phyloP scores from a whole-genome alignment of 2,888 invertebrate species.

The Himalopsyche tibetana region DNA sequence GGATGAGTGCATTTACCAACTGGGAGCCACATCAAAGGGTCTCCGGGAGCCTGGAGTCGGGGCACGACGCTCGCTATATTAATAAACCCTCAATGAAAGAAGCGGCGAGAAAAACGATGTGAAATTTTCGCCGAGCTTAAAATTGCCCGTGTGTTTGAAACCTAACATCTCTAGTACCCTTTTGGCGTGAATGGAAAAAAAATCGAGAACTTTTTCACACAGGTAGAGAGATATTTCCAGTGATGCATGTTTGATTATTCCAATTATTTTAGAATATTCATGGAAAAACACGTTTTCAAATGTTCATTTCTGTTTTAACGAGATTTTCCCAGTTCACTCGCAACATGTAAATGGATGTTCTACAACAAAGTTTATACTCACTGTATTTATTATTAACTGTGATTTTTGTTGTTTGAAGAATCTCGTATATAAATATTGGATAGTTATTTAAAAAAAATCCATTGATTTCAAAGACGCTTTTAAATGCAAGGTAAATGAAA shows the following conservation, averaged over 20 bases:
- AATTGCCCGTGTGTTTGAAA: conserved; percentile 22
- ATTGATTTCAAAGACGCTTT: too few relatives aligned
- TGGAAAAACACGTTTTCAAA: neutral
- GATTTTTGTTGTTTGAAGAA: neutral
- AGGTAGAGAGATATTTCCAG: neutral
- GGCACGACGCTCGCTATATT: conserved; percentile 10
- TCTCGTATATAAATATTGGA: too few relatives aligned
- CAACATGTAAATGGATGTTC: too few relatives aligned
- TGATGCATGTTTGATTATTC: neutral
- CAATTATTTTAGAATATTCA: neutral
- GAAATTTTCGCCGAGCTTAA: neutral
- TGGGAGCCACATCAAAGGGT: conserved; percentile 22
- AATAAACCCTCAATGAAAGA: conserved; percentile 17
- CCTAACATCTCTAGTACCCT: neutral
- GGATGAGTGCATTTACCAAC: conserved; percentile 23
- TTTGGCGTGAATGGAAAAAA: conserved; percentile 9
- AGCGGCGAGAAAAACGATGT: conserved; percentile 14
- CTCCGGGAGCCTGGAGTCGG: neutral
- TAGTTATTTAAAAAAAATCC: too few relatives aligned
- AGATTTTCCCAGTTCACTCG: neutral
- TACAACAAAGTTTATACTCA: too few relatives aligned
- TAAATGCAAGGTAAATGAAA: too few relatives aligned
- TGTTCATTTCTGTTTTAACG: neutral
- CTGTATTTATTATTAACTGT: neutral
- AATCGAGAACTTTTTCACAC: neutral